Evolutionary conservation across 2,888 invertebrate species (phyloP), one percentile per base, ranked within the genome.

Genomic region (Resseliella maxima): DNA sequence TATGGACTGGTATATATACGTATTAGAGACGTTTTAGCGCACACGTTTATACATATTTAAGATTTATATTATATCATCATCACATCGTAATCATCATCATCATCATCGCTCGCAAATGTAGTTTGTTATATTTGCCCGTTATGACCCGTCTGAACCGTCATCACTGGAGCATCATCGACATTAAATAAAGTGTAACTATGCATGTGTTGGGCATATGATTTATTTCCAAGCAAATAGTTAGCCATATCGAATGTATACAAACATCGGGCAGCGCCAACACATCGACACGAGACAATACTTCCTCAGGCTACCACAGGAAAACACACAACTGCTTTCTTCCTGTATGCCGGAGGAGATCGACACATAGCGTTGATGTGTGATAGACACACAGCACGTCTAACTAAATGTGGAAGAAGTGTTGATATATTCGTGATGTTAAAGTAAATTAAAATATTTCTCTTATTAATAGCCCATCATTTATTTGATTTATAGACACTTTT

Each of bases 381-480:
- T 83, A 38, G 83, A 83, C 83, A 38, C 6, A 83, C 83, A 21
- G 38, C 24, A 38, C n/a, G 5, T 5, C n/a, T 8, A 27, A 46
- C 45, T 45, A 86, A 38, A 36, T 72, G 24, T 72, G 35, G 18
- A 72, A 12, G 31, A 38, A 64, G 81, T 86, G 86, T 81, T 86
- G 86, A 86, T 86, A 85, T 86, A 85, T 86, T 86, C 86, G 86
- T 86, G 86, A 86, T 85, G 86, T 86, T 85, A 85, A 86, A 86
- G 86, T 86, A 85, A 86, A 86, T 86, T 86, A 86, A 86, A 86
- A 86, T 86, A 86, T 86, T 86, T 86, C 86, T 86, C 85, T 85
- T 86, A 86, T 86, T 86, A 86, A 86, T 86, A 85, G 86, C 83
- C 81, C 45, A 50, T 72, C 54, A 86, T 86, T 86, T 54, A 41